Evolutionary conservation across 2,888 invertebrate genomes (phyloP).

Genomic region (Lasioglossum zephyrum): DNA sequence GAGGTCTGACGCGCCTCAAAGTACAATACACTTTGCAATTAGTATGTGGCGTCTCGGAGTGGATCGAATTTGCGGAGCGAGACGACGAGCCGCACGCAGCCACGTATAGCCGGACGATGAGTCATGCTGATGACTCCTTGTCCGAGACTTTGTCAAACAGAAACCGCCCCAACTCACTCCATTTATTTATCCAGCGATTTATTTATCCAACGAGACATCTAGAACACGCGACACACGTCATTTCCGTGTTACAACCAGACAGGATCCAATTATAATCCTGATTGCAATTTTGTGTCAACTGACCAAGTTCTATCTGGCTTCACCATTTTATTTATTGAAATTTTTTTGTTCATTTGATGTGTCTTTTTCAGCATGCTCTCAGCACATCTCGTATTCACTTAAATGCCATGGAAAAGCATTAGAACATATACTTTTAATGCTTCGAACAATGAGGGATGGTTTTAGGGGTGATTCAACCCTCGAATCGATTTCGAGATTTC

Average conservation of each 20-base stretch:
- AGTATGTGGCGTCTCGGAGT: constrained; percentile 41
- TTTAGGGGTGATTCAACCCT: not conserved
- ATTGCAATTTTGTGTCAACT: not conserved
- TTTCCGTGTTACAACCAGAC: not conserved
- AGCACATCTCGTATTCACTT: not conserved
- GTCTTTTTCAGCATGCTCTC: not conserved
- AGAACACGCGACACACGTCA: not conserved
- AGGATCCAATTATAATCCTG: not conserved
- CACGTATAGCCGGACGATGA: constrained; percentile 62
- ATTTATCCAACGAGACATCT: not conserved
- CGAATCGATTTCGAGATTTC: not conserved
- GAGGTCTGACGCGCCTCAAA: not conserved
- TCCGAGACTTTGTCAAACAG: constrained; percentile 34
- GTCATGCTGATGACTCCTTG: constrained; percentile 54
- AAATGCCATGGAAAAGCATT: not conserved
- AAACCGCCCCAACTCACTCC: constrained; percentile 13
- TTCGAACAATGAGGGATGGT: not conserved
- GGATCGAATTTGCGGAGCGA: constrained; percentile 64
- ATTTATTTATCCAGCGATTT: constrained; percentile 9
- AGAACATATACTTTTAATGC: not conserved
- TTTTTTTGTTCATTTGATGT: not conserved
- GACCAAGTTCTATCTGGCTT: not conserved
- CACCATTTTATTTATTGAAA: not conserved
- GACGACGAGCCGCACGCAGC: constrained; percentile 39
- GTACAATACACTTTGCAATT: constrained; percentile 26